phyloP scores from a whole-genome alignment of 1,140 invertebrate genomes.

The Caenorhabditis briggsae region DNA sequence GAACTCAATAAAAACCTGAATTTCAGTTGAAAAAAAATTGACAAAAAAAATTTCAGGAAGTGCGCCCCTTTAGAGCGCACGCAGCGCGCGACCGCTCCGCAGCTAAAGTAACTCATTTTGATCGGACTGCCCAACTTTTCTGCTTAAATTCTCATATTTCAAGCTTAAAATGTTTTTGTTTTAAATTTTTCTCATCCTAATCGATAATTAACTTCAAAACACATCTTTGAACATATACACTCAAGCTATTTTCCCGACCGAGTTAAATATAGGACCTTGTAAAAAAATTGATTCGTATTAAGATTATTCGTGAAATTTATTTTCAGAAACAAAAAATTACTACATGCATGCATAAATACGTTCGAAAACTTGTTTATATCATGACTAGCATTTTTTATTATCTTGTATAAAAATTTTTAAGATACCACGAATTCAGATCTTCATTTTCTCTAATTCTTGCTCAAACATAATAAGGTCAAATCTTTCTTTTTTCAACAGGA shows the following conservation, averaged over 20 bases:
- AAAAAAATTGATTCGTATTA: too few relatives aligned
- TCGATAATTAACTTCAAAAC: not conserved
- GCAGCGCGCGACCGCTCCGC: conserved; percentile 15
- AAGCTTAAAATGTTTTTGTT: not conserved
- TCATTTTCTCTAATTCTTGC: not conserved
- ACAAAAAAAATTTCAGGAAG: not conserved
- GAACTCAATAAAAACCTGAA: not conserved
- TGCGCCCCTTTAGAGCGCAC: not conserved
- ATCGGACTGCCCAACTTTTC: conserved; percentile 31
- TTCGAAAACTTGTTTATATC: too few relatives aligned
- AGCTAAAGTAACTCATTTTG: not conserved
- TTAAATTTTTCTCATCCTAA: not conserved
- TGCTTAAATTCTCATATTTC: not conserved
- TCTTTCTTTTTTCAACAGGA: conserved; percentile 28
- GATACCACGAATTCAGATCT: too few relatives aligned
- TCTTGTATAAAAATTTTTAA: too few relatives aligned
- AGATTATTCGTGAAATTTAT: too few relatives aligned
- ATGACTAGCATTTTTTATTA: too few relatives aligned
- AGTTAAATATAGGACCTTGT: too few relatives aligned
- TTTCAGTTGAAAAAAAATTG: not conserved
- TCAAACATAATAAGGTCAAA: not conserved
- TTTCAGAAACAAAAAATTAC: too few relatives aligned
- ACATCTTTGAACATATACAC: too few relatives aligned
- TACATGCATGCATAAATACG: too few relatives aligned
- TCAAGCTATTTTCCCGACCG: too few relatives aligned